phyloP scores from a whole-genome alignment of 2,888 invertebrate genomes.

The Lycocerus yunnanus region DNA sequence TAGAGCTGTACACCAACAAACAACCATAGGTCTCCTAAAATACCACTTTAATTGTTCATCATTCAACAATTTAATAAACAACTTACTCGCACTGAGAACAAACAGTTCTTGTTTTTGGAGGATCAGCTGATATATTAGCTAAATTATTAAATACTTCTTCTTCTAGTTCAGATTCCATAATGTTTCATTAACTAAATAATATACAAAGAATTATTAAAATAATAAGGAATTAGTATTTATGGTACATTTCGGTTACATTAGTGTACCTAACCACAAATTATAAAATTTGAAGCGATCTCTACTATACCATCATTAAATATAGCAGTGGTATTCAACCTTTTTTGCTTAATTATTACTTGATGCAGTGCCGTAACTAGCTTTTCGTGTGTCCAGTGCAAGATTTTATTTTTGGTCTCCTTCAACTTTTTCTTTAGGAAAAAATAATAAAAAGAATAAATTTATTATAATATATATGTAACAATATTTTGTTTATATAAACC shows the following conservation, averaged over 20 bases:
- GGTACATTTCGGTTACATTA: not conserved
- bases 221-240: not conserved
- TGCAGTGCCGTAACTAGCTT: too few species aligned
- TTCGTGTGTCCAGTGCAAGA: too few species aligned
- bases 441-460: too few species aligned
- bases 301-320: too few species aligned
- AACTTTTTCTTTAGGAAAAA: too few species aligned
- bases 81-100: slow-evolving; percentile 77
- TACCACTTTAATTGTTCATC: not conserved
- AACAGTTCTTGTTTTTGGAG: slow-evolving; percentile 72
- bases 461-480: too few species aligned
- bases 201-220: not conserved
- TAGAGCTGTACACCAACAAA: slow-evolving; percentile 90
- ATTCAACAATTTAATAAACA: not conserved
- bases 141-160: slow-evolving; percentile 70
- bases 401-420: too few species aligned
- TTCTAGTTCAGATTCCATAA: slow-evolving; percentile 40
- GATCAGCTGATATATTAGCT: slow-evolving; percentile 75
- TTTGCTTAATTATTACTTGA: too few species aligned
- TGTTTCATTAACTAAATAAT: not conserved
- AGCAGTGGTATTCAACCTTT: too few species aligned
- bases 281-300: not conserved
- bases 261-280: not conserved
- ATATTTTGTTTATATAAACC: too few species aligned
- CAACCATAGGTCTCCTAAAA: slow-evolving; percentile 77